Evolutionary conservation across 1,140 invertebrate genomes (phyloP).

Genomic region (Dendroctonus ponderosae): DNA sequence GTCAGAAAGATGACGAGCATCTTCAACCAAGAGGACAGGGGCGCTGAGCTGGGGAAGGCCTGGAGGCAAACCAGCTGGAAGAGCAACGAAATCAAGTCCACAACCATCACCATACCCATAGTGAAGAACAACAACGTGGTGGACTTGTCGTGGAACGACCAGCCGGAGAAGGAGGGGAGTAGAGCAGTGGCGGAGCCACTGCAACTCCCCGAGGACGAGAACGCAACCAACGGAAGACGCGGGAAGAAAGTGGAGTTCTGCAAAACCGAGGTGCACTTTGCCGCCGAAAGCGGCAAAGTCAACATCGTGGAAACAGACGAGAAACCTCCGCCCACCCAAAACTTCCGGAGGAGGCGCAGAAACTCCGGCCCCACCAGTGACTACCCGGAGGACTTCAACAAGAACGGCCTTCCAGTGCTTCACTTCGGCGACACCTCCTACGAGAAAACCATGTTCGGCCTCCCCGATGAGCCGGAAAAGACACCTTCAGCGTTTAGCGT

Average conservation of each 20-base stretch:
- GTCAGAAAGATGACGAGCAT: conserved; percentile 39
- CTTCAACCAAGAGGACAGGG: conserved; percentile 37
- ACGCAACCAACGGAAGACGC: conserved; percentile 50
- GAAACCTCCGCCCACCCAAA: conserved; percentile 77
- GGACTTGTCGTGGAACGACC: conserved; percentile 39
- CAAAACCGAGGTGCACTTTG: conserved; percentile 83
- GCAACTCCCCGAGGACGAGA: conserved; percentile 35
- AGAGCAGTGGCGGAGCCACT: conserved; percentile 32
- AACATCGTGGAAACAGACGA: conserved; percentile 85
- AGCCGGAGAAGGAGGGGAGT: conserved; percentile 51
- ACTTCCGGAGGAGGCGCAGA: conserved; percentile 67
- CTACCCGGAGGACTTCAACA: conserved; percentile 42
- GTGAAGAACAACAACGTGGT: conserved; percentile 38
- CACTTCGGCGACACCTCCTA: conserved; percentile 57
- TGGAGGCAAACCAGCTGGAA: conserved; percentile 27
- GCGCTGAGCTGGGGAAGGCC: conserved; percentile 1
- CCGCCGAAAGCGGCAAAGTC: conserved; percentile 76
- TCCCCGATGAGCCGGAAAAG: conserved; percentile 31
- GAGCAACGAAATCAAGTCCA: conserved; percentile 37
- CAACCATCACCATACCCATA: conserved; percentile 46
- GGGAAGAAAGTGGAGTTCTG: conserved; percentile 79
- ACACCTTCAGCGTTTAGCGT: conserved; percentile 31
- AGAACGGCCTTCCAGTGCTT: conserved; percentile 51
- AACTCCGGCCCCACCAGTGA: conserved; percentile 37
- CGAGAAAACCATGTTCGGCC: conserved; percentile 52